Conservation (phyloP, 2,113 vertebrate genomes). For the Podarcis raffonei region DNA sequence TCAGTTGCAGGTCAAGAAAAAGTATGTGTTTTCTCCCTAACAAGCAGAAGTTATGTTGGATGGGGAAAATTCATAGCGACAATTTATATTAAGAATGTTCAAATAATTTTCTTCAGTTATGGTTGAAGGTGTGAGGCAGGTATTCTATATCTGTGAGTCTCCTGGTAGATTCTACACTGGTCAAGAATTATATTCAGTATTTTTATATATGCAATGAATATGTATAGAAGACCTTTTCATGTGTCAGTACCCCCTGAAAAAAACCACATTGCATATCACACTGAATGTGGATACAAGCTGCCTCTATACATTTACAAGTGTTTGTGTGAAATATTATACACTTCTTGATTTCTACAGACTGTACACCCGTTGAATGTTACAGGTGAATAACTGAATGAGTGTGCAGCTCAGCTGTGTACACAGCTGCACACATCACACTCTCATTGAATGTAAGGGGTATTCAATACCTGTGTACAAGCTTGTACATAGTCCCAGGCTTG, state of each 20-base stretch:
- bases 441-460: too few species aligned
- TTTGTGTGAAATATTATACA: too few species aligned
- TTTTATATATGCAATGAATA: neutral
- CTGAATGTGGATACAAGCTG: too few species aligned
- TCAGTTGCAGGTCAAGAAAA: slow-evolving; percentile 30
- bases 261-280: too few species aligned
- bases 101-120: neutral
- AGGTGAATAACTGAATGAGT: too few species aligned
- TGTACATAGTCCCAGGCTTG: too few species aligned
- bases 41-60: slow-evolving; percentile 16
- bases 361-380: neutral
- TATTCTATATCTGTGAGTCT: neutral
- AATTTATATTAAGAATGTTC: accelerated
- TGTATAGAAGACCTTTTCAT: neutral
- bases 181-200: neutral
- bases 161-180: neutral
- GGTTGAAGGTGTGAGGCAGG: neutral
- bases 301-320: too few species aligned
- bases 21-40: slow-evolving; percentile 13
- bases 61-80: neutral
- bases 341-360: too few species aligned
- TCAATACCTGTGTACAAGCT: too few species aligned
- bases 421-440: too few species aligned
- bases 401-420: too few species aligned
- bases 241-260: too few species aligned